Base-by-base conservation (phyloP, 2,113 vertebrate genomes). In the Lophius piscatorius region DNA sequence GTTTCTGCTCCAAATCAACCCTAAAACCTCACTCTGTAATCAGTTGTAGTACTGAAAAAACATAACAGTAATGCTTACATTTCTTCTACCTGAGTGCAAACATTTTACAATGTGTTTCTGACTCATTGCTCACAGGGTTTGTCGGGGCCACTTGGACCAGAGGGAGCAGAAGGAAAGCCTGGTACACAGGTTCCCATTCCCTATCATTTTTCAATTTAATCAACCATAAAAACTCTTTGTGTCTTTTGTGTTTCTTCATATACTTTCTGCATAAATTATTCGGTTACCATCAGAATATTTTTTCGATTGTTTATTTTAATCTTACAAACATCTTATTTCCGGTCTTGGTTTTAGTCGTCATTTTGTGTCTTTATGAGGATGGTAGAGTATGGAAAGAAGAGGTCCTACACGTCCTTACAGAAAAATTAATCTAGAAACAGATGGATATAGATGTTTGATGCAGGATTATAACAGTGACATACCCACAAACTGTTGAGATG, bases 181-280 rank as follows among this genome's bases (percentile, higher is more conserved):
- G 91, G 91, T 92, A 92, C 90, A 92, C 91, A 92, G 91, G 91
- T 92, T 92, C 91, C 91, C 91, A 90, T 92, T 91, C 88, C 91
- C 88, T 86, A 82, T 87, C 85, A 87, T 89, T 90, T 91, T 88
- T 85, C 86, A 88, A 86, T 84, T 75, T 75, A 79, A 84, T 68
- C 78, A 84, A 44, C 64, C 75, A 39, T 55, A 52, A 74, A 63
- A 62, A 17, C 42, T 58, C 3, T 20, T 4, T 59, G 4, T 61
- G n/a, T 58, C 9, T 51, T 57, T 10, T 66, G 6, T 58, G 18
- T 55, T 24, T 34, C 6, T 7, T 47, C 11, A 9, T 9, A 3
- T n/a, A 6, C 20, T 52, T 24, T 20, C 34, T 54, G 4, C 12
- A 49, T 13, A n/a, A n/a, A n/a, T n/a, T n/a, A n/a, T n/a, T n/a